Evolutionary conservation across 2,888 invertebrate genomes (phyloP).

Genomic region (Magallana nippona): DNA sequence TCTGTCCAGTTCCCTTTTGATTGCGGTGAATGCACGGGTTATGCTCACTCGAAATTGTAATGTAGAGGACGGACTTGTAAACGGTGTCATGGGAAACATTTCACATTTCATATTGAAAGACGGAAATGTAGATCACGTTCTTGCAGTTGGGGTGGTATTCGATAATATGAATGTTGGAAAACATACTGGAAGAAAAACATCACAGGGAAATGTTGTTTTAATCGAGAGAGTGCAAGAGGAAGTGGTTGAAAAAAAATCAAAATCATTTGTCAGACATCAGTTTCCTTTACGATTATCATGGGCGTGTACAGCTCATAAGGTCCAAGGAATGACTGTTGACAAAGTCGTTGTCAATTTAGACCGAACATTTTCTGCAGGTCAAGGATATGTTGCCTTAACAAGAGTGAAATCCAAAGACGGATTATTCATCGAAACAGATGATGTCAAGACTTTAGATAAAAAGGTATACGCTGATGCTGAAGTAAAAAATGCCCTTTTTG

Average conservation of each 20-base stretch:
- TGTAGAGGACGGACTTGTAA: slow-evolving; percentile 52
- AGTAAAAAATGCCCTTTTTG: slow-evolving; percentile 15
- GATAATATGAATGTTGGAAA: slow-evolving; percentile 45
- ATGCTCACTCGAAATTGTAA: slow-evolving; percentile 52
- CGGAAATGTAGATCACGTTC: background rate
- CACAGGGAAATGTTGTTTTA: background rate
- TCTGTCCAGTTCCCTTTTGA: background rate
- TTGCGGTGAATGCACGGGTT: slow-evolving; percentile 39
- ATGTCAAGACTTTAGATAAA: slow-evolving; percentile 23
- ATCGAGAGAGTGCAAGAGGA: slow-evolving; percentile 33
- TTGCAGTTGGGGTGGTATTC: slow-evolving; percentile 41
- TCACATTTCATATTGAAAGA: slow-evolving; percentile 6
- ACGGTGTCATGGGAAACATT: slow-evolving; percentile 51
- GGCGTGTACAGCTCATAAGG: slow-evolving; percentile 51
- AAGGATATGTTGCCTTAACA: slow-evolving; percentile 49
- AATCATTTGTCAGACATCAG: slow-evolving; percentile 36
- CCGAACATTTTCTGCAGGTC: slow-evolving; percentile 44
- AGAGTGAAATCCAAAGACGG: slow-evolving; percentile 46
- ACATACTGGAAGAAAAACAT: slow-evolving; percentile 3
- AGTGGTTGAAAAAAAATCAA: background rate
- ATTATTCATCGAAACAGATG: slow-evolving; percentile 29
- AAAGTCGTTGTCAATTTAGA: slow-evolving; percentile 48
- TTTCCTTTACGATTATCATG: slow-evolving; percentile 49
- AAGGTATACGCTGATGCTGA: slow-evolving; percentile 20
- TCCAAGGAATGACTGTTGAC: slow-evolving; percentile 46